Evolutionary conservation across 2,113 vertebrate genomes (phyloP).

Genomic region (Octodon degus): DNA sequence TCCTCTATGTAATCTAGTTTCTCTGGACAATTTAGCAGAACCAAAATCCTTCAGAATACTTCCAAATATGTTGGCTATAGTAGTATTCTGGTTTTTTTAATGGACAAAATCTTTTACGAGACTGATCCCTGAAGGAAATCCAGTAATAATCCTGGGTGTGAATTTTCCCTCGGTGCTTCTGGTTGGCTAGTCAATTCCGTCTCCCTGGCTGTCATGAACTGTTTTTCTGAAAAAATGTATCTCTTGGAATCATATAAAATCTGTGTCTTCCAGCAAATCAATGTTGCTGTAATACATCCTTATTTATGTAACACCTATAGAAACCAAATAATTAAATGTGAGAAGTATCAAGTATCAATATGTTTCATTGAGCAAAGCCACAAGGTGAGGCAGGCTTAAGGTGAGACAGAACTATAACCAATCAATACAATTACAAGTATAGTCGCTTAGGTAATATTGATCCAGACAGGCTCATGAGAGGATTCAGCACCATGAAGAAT

Average conservation of each 20-base stretch:
- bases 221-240: not conserved
- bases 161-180: not conserved
- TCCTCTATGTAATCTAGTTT: not conserved
- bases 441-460: too few species aligned
- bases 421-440: too few species aligned
- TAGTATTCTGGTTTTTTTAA: not conserved
- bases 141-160: not conserved
- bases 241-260: slow-evolving; percentile 13
- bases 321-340: slow-evolving; percentile 24
- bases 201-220: not conserved
- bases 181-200: not conserved
- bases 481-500: not conserved
- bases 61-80: not conserved
- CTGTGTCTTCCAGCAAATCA: not conserved
- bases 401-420: too few species aligned
- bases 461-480: not conserved
- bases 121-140: not conserved
- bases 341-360: not conserved
- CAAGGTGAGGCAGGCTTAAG: too few species aligned
- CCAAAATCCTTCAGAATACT: not conserved
- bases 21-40: not conserved
- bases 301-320: not conserved
- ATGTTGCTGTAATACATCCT: not conserved
- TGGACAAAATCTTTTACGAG: not conserved
- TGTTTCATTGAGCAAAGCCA: too few species aligned